Conservation (phyloP, 2,113 vertebrate genomes). For the Struthidea cinerea region DNA sequence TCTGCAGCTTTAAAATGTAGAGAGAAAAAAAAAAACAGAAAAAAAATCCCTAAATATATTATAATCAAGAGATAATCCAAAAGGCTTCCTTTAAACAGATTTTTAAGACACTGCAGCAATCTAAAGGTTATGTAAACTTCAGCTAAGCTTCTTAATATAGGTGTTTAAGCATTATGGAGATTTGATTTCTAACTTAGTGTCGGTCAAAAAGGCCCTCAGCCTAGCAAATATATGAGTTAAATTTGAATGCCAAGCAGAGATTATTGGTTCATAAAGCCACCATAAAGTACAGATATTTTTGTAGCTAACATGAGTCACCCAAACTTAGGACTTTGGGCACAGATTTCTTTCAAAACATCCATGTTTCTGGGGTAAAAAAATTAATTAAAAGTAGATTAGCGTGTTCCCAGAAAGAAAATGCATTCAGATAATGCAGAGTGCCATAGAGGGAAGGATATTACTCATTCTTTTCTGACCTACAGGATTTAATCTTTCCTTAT, state of each 20-base stretch:
- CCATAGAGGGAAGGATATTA: background rate
- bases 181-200: background rate
- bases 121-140: conserved; percentile 17
- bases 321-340: background rate
- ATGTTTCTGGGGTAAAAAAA: background rate
- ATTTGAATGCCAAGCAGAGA: background rate
- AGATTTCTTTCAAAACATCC: background rate
- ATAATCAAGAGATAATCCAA: background rate
- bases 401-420: background rate
- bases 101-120: background rate
- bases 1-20: background rate
- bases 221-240: background rate
- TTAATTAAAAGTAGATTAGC: background rate
- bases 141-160: background rate
- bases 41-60: background rate
- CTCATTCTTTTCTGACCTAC: background rate
- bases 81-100: background rate
- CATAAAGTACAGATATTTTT: background rate
- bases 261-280: background rate
- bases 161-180: background rate
- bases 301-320: background rate
- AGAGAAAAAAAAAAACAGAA: no score
- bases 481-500: background rate
- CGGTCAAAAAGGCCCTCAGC: background rate
- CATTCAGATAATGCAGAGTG: background rate